Evolutionary conservation across 2,113 vertebrate genomes (phyloP).

Genomic region (Syrmaticus mikado): DNA sequence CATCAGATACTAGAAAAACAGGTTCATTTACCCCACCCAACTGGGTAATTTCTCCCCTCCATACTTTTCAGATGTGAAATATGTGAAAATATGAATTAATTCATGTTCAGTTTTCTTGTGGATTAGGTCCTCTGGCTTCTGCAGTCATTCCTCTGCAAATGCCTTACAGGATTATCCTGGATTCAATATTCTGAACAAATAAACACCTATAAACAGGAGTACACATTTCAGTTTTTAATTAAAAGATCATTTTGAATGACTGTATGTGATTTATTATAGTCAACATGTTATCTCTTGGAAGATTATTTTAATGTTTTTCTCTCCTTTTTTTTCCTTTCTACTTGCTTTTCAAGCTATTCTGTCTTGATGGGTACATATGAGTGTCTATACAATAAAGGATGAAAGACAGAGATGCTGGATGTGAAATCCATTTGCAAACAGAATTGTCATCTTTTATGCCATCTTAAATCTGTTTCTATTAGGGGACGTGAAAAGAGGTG

Average conservation of each 20-base stretch:
- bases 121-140: conserved; percentile 45
- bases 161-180: conserved; percentile 63
- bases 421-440: neutral
- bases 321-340: neutral
- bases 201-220: conserved; percentile 9
- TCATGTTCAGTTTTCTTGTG: neutral
- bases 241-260: conserved; percentile 13
- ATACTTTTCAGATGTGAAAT: conserved; percentile 41
- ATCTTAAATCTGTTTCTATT: neutral
- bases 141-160: conserved; percentile 60
- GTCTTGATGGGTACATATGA: neutral
- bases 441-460: neutral
- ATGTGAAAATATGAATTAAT: conserved; percentile 25
- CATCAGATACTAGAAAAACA: conserved; percentile 10
- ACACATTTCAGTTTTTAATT: conserved; percentile 47
- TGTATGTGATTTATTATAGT: neutral
- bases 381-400: neutral
- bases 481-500: neutral
- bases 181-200: conserved; percentile 55
- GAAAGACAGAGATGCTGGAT: neutral
- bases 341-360: neutral
- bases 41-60: neutral
- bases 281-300: conserved; percentile 6
- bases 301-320: neutral
- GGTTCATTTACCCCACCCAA: neutral